Conservation (phyloP, 2,888 invertebrate genomes). For the Apamea sordens region DNA sequence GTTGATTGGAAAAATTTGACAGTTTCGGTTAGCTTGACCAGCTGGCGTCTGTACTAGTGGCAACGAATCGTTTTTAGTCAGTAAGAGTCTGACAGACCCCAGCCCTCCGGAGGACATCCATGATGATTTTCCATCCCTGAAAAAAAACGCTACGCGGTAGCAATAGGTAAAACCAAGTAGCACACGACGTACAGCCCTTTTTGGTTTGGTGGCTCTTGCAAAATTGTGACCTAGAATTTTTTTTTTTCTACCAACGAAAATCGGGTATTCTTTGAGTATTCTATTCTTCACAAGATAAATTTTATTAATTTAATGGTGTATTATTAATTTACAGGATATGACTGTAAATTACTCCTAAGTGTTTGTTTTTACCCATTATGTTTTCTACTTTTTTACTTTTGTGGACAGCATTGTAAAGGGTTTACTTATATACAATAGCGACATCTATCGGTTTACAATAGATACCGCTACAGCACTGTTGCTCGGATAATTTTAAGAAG, state of each 20-base stretch:
- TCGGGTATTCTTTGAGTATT: background rate
- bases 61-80: too few relatives aligned
- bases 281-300: background rate
- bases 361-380: background rate
- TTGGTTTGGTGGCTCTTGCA: background rate
- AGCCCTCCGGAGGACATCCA: too few relatives aligned
- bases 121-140: too few relatives aligned
- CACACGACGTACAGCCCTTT: background rate
- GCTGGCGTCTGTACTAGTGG: too few relatives aligned
- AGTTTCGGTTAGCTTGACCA: too few relatives aligned
- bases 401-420: background rate
- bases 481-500: constrained; percentile 5
- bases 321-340: background rate
- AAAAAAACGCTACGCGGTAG: background rate
- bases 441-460: constrained; percentile 22
- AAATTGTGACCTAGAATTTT: too few relatives aligned
- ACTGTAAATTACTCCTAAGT: background rate
- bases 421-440: background rate
- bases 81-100: too few relatives aligned
- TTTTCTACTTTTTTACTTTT: background rate
- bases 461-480: background rate
- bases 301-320: background rate
- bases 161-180: background rate
- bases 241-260: too few relatives aligned
- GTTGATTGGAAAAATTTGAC: too few relatives aligned